Conservation (phyloP, 2,888 invertebrate species). For the Sesia bembeciformis region DNA sequence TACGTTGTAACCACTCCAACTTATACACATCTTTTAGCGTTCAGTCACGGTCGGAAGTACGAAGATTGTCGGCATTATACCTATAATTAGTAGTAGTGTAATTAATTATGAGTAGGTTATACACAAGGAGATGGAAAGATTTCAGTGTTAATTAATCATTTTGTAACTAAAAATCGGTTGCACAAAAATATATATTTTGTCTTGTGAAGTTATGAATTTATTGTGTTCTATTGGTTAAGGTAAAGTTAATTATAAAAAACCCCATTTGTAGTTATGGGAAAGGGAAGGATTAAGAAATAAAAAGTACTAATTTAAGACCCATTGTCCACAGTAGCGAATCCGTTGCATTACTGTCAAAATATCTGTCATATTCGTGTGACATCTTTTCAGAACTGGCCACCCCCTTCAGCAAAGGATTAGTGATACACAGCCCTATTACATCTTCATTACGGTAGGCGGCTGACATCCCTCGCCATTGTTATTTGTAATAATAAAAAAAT, state of each 20-base stretch:
- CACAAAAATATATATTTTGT: no score
- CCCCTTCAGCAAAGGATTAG: slow-evolving; percentile 67
- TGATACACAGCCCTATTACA: slow-evolving; percentile 62
- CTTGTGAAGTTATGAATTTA: no score
- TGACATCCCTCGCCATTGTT: slow-evolving; percentile 47
- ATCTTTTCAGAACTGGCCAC: slow-evolving; percentile 61
- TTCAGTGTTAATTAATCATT: no score
- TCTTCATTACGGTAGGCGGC: slow-evolving; percentile 73
- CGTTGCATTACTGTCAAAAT: slow-evolving; percentile 74
- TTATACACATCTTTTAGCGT: no score
- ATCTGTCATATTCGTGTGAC: slow-evolving; percentile 71
- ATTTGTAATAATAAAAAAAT: slow-evolving; percentile 46
- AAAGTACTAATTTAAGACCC: slow-evolving; percentile 33
- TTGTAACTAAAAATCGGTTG: no score
- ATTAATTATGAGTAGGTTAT: no score
- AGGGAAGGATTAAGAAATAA: neutral
- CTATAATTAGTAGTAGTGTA: no score
- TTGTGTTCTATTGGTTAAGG: no score
- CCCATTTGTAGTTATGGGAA: neutral
- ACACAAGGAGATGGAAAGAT: no score
- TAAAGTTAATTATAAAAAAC: neutral
- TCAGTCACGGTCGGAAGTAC: no score
- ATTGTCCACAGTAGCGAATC: slow-evolving; percentile 25
- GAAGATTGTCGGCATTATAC: no score
- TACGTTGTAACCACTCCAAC: no score